A percentile compares a stretch with the other conserved stretches of the same genome.
These are phyloP conservation scores for Aethina tumida DNA, from an alignment of 1,140 invertebrate genomes.

Conservation along the genomic window DNA sequence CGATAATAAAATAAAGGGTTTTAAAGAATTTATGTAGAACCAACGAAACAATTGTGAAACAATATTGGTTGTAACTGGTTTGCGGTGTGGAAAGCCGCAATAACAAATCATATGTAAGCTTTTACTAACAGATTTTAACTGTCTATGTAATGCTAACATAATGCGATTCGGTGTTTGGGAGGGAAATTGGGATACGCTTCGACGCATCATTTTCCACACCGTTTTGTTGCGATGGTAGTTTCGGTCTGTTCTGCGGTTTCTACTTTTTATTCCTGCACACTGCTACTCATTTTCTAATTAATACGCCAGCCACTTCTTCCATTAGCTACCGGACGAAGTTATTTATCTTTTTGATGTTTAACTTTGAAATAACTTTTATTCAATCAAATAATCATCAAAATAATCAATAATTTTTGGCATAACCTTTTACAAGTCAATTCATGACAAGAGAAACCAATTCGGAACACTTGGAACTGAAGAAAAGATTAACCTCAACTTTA, in stretches of 20 bases:
- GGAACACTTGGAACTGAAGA: no score
- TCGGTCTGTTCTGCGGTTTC: constrained; percentile 27
- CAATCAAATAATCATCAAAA: no score
- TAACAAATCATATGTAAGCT: constrained; percentile 36
- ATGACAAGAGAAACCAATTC: no score
- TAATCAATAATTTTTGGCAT: no score
- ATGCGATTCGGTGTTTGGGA: constrained; percentile 33
- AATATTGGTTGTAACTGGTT: constrained; percentile 23
- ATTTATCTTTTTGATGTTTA: no score
- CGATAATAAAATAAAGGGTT: no score
- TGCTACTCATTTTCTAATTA: background rate
- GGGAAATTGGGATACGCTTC: constrained; percentile 33
- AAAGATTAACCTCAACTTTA: no score
- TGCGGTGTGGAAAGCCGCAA: constrained; percentile 33
- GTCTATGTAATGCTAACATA: constrained; percentile 35
- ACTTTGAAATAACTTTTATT: no score
- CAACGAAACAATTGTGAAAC: no score
- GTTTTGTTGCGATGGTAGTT: constrained; percentile 29
- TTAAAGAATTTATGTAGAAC: no score
- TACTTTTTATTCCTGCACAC: constrained; percentile 24
- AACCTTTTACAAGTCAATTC: no score
- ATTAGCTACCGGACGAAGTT: background rate
- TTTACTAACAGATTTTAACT: constrained; percentile 37
- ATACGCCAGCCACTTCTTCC: background rate
- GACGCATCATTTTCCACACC: constrained; percentile 31